Base-by-base conservation (phyloP, 2,113 vertebrate species). In the Hemibagrus wyckioides region DNA sequence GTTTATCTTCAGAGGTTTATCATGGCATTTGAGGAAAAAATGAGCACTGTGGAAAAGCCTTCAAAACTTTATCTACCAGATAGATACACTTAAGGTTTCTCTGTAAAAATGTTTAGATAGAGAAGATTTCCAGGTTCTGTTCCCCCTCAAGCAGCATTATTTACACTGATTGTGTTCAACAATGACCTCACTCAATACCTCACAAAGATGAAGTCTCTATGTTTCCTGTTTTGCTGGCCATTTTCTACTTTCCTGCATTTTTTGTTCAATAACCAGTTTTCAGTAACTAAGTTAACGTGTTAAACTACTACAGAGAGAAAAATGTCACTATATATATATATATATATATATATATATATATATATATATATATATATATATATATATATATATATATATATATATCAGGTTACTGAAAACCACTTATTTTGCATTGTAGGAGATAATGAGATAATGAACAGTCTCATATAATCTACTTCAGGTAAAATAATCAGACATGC, bases 1-100 rank as follows among this genome's bases (percentile, higher is more conserved):
- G 82, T 81, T 85, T 85, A 52, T 23, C 63, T 65, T 59, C 65
- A 65, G 52, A 65, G 59, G 63, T 39, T 80, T 84, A 81, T 56
- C 50, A 52, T 25, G 63, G 54, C 39, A 56, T 56, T 21, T 39
- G 7, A 65, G 8, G 3, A 77, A 8, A 87, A 4, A 83, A 44
- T 36, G 6, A 52, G 57, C 76, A 56, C 65, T n/a, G 67, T 11
- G 10, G 81, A 63, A 57, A 84, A 63, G 44, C n/a, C 25, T 44
- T 44, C n/a, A 54, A 80, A 52, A 21, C n/a, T 21, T 33, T 33
- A n/a, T 50, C 44, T n/a, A 28, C 57, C 52, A 85, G 4, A 67
- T 57, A 56, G 19, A 83, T 56, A 75, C 44, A 80, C 52, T 59
- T 65, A 73, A 59, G 36, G 13, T 57, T 88, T 36, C 88, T 81